Evolutionary conservation across 2,797 vertebrate genomes (phyloP), one percentile per base, ranked within the genome.

Genomic region (Aviceda cuculoides): DNA sequence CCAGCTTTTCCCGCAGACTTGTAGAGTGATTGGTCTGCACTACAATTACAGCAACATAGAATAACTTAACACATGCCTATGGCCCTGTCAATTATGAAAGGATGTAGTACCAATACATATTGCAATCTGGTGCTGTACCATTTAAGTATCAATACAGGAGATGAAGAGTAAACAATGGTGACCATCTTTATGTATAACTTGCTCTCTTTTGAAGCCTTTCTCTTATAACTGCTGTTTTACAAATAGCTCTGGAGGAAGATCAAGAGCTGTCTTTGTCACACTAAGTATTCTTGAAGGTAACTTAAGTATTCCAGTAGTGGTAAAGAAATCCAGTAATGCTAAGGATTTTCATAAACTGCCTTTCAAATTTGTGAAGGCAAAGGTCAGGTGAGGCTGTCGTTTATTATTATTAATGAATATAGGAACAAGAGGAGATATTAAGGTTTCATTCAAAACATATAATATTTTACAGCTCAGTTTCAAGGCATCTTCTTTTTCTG

Each of bases 391-490:
- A 87, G 90, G 72, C 49, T n/a, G n/a, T 87, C 53, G 47, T 93
- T 95, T 92, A 82, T 94, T 92, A 90, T 93, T 98, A 97, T 97
- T 98, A 97, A 96, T 87, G 89, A 95, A 91, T 84, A 88, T 65
- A 83, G 47, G 29, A 68, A 59, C 37, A 82, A 20, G 42, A 85
- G 52, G 66, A 77, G 84, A 80, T 78, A 92, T 80, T 85, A 95
- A 89, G 72, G 21, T 85, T 92, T 89, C 16, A 47, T 91, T 90
- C 73, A 86, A 93, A 95, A 93, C 73, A 50, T 46, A 83, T 66
- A 95, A 50, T 87, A 92, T 63, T 94, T 84, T 82, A 91, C 66
- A 87, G 52, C 35, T 84, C 35, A 74, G 4, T 90, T 91, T 91
- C 71, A 74, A 87, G 44, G 55, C 40, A 59, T 84, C 65, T 77